A percentile compares a stretch with the other conserved stretches of the same genome.
Conservation (phyloP, 2,797 vertebrate species). For the Melanotaenia pygmaea region DNA sequence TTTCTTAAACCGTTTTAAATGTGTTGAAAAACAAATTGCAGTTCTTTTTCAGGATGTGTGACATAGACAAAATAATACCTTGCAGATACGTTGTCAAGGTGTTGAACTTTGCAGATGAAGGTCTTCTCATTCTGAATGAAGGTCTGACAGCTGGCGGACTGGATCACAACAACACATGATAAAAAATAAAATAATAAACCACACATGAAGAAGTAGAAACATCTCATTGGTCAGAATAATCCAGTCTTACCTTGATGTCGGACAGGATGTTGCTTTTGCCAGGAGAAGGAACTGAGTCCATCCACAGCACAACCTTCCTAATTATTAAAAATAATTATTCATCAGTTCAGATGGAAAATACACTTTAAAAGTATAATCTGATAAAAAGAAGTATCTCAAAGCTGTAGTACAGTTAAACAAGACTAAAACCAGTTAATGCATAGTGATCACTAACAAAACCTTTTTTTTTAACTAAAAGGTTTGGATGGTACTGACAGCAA, state of each 20-base stretch:
- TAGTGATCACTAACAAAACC: too few species aligned
- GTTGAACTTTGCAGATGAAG: slow-evolving; percentile 59
- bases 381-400: too few species aligned
- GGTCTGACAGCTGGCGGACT: slow-evolving; percentile 23
- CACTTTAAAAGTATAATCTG: not conserved
- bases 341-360: not conserved
- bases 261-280: slow-evolving; percentile 80
- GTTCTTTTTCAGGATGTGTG: not conserved
- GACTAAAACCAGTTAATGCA: not conserved
- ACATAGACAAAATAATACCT: slow-evolving; percentile 42
- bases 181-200: not conserved
- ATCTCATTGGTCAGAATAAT: not conserved
- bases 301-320: slow-evolving; percentile 76
- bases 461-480: too few species aligned
- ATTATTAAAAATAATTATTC: not conserved
- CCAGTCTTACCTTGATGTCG: slow-evolving; percentile 73
- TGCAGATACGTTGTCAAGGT: slow-evolving; percentile 43
- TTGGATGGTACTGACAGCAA: too few species aligned
- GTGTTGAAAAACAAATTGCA: not conserved
- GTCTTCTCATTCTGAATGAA: slow-evolving; percentile 57
- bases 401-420: not conserved
- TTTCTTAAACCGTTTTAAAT: too few species aligned
- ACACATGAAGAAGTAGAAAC: not conserved
- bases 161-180: slow-evolving; percentile 8
- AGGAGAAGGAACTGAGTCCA: slow-evolving; percentile 81